These are phyloP conservation scores for Caenorhabditis latens DNA, from an alignment of 1,140 invertebrate genomes.

Conservation along the genomic window DNA sequence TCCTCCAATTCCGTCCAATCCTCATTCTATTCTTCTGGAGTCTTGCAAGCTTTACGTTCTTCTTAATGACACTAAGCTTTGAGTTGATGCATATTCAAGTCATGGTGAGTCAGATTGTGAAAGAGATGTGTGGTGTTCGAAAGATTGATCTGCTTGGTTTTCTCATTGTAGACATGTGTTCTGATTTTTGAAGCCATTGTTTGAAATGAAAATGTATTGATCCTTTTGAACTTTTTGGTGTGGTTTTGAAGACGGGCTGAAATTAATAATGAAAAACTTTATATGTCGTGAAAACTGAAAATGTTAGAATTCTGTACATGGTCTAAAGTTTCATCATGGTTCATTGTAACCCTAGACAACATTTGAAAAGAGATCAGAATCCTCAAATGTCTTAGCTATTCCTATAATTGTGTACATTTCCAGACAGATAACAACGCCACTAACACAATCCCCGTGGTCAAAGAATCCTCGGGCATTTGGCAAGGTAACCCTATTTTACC, in stretches of 20 bases:
- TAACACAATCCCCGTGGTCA: background rate
- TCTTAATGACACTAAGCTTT: background rate
- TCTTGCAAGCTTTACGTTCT: constrained; percentile 32
- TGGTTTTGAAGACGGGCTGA: too few relatives aligned
- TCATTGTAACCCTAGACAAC: too few relatives aligned
- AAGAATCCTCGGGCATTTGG: background rate
- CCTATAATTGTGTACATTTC: background rate
- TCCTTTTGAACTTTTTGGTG: too few relatives aligned
- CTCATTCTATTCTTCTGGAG: constrained; percentile 38
- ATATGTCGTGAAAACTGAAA: too few relatives aligned
- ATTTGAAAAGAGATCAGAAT: too few relatives aligned
- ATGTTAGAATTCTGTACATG: too few relatives aligned
- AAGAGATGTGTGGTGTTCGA: background rate
- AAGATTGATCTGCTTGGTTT: background rate
- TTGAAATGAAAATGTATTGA: too few relatives aligned
- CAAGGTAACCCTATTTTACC: background rate
- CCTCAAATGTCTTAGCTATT: too few relatives aligned
- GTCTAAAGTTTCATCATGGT: too few relatives aligned
- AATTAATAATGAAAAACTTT: too few relatives aligned
- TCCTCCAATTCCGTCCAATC: constrained; percentile 36
- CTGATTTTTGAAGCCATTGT: background rate
- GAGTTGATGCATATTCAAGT: constrained; percentile 20
- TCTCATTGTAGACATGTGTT: background rate
- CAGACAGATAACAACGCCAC: background rate
- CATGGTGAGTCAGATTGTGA: background rate